Percentiles rank a stretch among this genome's conserved stretches.
These are phyloP conservation scores for Brassicogethes aeneus DNA, from an alignment of 2,888 invertebrate species.

Conservation along the genomic window DNA sequence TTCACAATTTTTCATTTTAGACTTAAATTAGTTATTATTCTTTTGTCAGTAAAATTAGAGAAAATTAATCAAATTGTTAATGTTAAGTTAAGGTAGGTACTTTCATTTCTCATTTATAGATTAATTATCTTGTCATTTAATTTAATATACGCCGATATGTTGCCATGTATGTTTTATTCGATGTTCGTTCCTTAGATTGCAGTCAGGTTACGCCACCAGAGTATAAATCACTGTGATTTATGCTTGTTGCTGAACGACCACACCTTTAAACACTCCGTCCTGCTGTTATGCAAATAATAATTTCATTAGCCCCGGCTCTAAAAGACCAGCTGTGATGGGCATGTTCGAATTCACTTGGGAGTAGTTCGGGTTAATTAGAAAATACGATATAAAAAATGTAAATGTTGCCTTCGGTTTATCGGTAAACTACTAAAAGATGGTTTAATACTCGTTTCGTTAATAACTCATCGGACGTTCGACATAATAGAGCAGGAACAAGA, in stretches of 20 bases:
- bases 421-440: slow-evolving; percentile 4
- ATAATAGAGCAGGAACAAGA: slow-evolving; percentile 23
- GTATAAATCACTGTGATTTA: slow-evolving; percentile 30
- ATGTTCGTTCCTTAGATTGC: slow-evolving; percentile 28
- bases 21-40: too few species aligned
- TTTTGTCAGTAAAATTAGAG: too few species aligned
- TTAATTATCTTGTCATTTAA: too few species aligned
- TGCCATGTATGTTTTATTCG: too few species aligned
- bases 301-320: slow-evolving; percentile 29
- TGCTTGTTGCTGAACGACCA: slow-evolving; percentile 23
- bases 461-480: slow-evolving; percentile 13
- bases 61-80: too few species aligned
- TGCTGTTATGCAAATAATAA: slow-evolving; percentile 31
- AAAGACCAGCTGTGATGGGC: slow-evolving; percentile 29
- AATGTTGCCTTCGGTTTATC: too few species aligned
- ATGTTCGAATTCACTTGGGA: too few species aligned
- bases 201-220: slow-evolving; percentile 23
- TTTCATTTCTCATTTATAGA: too few species aligned
- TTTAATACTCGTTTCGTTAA: background rate
- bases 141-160: too few species aligned
- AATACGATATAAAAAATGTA: too few species aligned
- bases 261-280: slow-evolving; percentile 24
- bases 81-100: too few species aligned
- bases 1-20: slow-evolving; percentile 2
- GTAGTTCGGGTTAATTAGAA: too few species aligned